phyloP scores from a whole-genome alignment of 2,113 vertebrate species.

The Pachypanchax playfairii region DNA sequence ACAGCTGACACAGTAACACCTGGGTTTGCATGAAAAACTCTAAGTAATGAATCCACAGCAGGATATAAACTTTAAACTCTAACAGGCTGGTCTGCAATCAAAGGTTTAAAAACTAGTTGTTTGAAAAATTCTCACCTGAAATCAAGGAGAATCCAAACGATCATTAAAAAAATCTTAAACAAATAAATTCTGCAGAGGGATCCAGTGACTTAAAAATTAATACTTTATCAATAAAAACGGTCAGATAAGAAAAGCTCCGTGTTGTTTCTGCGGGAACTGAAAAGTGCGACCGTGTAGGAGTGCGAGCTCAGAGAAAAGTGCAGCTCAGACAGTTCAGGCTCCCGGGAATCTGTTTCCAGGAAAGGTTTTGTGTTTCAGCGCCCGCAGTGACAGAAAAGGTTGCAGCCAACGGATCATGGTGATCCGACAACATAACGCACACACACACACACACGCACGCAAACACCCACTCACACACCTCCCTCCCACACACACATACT shows the following conservation, averaged over 20 bases:
- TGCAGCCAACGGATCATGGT: conserved; percentile 5
- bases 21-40: not conserved
- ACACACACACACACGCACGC: not conserved
- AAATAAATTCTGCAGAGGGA: not conserved
- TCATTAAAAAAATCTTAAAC: not conserved
- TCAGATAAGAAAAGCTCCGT: not conserved
- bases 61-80: not conserved
- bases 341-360: conserved; percentile 70
- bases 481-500: no score
- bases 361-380: conserved; percentile 65
- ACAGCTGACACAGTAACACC: not conserved
- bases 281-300: not conserved
- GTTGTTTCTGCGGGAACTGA: not conserved
- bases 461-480: not conserved
- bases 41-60: not conserved
- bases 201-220: no score
- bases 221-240: no score
- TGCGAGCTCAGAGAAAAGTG: conserved; percentile 20
- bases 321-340: conserved; percentile 46
- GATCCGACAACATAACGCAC: no score
- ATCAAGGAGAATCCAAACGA: conserved; percentile 40
- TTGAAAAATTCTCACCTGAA: conserved; percentile 57
- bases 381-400: conserved; percentile 38
- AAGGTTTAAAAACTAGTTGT: not conserved
- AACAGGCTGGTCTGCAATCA: not conserved